These are phyloP conservation scores for Trichoplusia ni DNA, from an alignment of 1,140 invertebrate genomes.

Conservation along the genomic window DNA sequence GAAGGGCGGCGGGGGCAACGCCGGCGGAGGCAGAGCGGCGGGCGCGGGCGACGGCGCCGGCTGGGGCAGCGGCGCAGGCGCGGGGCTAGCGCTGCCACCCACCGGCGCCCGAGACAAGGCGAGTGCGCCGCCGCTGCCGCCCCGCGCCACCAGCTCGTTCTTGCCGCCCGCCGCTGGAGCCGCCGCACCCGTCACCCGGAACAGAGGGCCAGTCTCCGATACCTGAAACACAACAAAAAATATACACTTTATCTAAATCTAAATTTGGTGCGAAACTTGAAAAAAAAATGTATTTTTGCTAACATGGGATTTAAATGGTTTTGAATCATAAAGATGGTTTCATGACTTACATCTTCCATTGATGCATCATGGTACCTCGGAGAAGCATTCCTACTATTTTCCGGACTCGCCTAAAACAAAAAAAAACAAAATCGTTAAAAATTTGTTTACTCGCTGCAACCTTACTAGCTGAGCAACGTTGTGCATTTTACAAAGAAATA, in stretches of 20 bases:
- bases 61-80: constrained; percentile 74
- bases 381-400: constrained; percentile 78
- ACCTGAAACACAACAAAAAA: constrained; percentile 52
- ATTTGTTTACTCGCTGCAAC: constrained; percentile 14
- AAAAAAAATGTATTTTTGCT: no score
- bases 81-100: constrained; percentile 73
- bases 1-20: constrained; percentile 68
- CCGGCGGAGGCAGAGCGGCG: constrained; percentile 73
- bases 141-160: constrained; percentile 70
- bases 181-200: constrained; percentile 62
- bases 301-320: no score
- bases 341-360: constrained; percentile 79
- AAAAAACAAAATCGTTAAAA: constrained; percentile 22
- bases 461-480: no score
- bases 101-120: constrained; percentile 72
- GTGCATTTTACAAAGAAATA: no score
- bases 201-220: constrained; percentile 72
- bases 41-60: constrained; percentile 76
- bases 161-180: constrained; percentile 54
- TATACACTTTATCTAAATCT: background rate
- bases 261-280: no score
- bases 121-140: constrained; percentile 72
- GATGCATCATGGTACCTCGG: constrained; percentile 76
- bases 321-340: constrained; percentile 7
- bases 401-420: constrained; percentile 78